A percentile compares a stretch with the other conserved stretches of the same genome.
Conservation (phyloP, 2,113 vertebrate species). For the Potamarius usumacintae region DNA sequence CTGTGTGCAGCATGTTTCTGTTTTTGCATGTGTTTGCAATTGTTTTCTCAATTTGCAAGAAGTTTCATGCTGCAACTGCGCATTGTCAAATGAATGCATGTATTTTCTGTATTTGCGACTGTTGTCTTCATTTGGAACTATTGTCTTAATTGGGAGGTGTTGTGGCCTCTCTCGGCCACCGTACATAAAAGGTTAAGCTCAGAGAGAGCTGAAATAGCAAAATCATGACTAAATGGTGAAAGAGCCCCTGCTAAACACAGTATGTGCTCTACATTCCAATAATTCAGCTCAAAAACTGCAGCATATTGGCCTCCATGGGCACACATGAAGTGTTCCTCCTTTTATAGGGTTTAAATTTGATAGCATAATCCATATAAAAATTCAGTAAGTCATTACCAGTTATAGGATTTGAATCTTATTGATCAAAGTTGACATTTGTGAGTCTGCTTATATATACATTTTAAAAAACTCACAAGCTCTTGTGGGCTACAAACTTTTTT, state of each 20-base stretch:
- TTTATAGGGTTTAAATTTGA: background rate
- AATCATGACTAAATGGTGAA: background rate
- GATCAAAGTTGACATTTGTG: background rate
- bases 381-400: background rate
- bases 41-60: too few relatives aligned
- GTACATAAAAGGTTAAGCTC: background rate
- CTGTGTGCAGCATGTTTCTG: too few relatives aligned
- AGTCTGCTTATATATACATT: background rate
- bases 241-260: background rate
- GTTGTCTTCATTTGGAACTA: too few relatives aligned
- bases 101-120: too few relatives aligned
- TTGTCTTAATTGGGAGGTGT: too few relatives aligned
- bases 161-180: too few relatives aligned
- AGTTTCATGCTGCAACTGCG: too few relatives aligned
- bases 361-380: background rate
- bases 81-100: too few relatives aligned
- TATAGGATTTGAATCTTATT: background rate
- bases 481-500: background rate
- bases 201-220: background rate
- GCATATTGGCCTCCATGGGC: background rate
- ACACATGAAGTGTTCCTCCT: background rate
- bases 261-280: background rate
- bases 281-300: background rate
- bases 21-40: too few relatives aligned
- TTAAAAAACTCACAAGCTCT: background rate